Conservation (phyloP, 1,140 invertebrate species). For the Dinoponera quadriceps region DNA sequence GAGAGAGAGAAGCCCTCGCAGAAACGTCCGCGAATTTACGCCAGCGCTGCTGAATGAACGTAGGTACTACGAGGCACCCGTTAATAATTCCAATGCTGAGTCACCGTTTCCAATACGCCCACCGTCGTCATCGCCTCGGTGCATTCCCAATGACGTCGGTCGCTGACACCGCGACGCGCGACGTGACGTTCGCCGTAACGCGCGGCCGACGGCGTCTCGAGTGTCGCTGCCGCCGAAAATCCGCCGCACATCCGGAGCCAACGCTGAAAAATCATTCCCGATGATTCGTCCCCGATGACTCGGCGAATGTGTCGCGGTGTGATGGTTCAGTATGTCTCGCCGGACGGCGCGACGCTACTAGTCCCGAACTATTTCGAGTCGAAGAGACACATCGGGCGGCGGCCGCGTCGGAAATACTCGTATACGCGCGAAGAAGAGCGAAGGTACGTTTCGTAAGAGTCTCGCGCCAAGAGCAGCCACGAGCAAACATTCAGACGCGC, state of each 20-base stretch:
- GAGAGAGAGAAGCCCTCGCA: not conserved
- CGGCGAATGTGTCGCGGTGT: no score
- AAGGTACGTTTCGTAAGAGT: no score
- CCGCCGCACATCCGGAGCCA: no score
- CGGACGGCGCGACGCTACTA: no score
- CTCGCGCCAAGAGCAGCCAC: not conserved
- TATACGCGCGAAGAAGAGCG: no score
- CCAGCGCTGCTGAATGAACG: constrained; percentile 60
- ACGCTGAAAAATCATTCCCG: no score
- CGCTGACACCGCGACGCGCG: constrained; percentile 46
- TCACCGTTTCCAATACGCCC: constrained; percentile 75
- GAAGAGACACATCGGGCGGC: not conserved
- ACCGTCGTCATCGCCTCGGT: constrained; percentile 60
- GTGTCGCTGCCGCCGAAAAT: no score
- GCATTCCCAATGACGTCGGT: constrained; percentile 59
- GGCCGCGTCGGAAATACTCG: not conserved
- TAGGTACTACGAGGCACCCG: constrained; percentile 8
- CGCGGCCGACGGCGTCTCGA: no score
- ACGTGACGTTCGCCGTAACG: constrained; percentile 25
- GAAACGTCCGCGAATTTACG: not conserved
- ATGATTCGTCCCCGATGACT: no score
- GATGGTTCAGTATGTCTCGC: no score
- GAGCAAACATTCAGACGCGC: not conserved
- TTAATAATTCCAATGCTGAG: constrained; percentile 72
- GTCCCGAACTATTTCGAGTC: constrained; percentile 3